phyloP scores from a whole-genome alignment of 2,113 vertebrate species.

The Rhinichthys klamathensis region DNA sequence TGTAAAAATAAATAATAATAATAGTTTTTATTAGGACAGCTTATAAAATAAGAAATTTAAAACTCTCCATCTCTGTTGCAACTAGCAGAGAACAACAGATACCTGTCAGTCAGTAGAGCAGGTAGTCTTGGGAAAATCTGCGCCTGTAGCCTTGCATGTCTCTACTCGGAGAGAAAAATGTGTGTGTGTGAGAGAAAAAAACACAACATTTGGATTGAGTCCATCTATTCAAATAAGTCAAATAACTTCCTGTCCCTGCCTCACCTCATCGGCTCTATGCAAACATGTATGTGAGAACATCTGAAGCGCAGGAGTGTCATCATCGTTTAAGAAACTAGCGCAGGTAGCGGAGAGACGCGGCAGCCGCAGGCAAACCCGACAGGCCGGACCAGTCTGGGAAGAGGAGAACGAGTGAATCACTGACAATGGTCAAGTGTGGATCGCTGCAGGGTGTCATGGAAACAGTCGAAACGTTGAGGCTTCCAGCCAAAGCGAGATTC shows the following conservation, averaged over 20 bases:
- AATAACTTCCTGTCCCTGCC: background rate
- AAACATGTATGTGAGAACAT: background rate
- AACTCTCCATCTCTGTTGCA: background rate
- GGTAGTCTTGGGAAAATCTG: slow-evolving; percentile 6
- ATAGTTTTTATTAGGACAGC: too few relatives aligned
- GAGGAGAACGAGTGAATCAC: slow-evolving; percentile 47
- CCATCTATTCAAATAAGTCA: background rate
- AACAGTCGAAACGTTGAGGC: slow-evolving; percentile 52
- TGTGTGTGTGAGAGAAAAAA: background rate
- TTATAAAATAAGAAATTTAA: background rate
- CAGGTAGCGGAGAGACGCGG: background rate
- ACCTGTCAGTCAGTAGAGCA: slow-evolving; percentile 33
- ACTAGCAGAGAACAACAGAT: slow-evolving; percentile 29
- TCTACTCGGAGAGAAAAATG: slow-evolving; percentile 6
- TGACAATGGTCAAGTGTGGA: slow-evolving; percentile 54
- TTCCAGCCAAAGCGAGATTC: slow-evolving; percentile 29
- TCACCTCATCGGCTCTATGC: slow-evolving; percentile 7
- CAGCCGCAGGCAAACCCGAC: slow-evolving; percentile 41
- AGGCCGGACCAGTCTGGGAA: slow-evolving; percentile 53
- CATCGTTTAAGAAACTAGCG: background rate
- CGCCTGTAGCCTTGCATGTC: slow-evolving; percentile 27
- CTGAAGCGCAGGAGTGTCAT: slow-evolving; percentile 1
- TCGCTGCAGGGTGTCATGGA: slow-evolving; percentile 50
- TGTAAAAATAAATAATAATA: too few relatives aligned
- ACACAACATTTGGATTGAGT: background rate